phyloP scores from a whole-genome alignment of 2,888 invertebrate genomes.

The Cheilosia vulpina region DNA sequence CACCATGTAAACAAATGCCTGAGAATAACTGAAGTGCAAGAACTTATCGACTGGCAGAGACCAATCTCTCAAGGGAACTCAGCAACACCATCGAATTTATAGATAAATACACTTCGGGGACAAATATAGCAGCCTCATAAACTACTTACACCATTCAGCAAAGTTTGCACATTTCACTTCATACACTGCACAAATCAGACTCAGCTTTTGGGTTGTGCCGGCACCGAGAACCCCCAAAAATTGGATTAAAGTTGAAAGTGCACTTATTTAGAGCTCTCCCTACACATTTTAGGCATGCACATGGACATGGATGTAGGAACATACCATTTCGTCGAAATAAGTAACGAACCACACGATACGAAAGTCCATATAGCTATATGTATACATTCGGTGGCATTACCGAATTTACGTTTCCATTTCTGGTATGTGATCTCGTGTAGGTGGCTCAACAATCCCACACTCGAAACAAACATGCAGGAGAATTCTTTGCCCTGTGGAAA shows the following conservation, averaged over 20 bases:
- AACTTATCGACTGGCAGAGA: not conserved
- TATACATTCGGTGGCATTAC: slow-evolving; percentile 13
- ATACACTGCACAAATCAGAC: slow-evolving; percentile 46
- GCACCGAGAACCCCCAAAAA: slow-evolving; percentile 37
- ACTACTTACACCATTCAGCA: slow-evolving; percentile 48
- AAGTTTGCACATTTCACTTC: slow-evolving; percentile 43
- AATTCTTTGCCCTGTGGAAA: slow-evolving; percentile 29
- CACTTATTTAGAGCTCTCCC: slow-evolving; percentile 1
- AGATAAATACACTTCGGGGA: slow-evolving; percentile 40
- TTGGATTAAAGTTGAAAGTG: slow-evolving; percentile 64
- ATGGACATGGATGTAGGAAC: slow-evolving; percentile 21
- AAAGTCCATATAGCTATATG: not conserved
- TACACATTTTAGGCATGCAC: not conserved
- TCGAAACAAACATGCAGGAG: slow-evolving; percentile 24
- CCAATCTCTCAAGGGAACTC: slow-evolving; percentile 4
- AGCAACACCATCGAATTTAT: slow-evolving; percentile 12
- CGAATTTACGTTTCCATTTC: slow-evolving; percentile 22
- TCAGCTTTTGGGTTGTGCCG: slow-evolving; percentile 4
- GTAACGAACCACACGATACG: slow-evolving; percentile 16
- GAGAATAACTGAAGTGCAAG: slow-evolving; percentile 2
- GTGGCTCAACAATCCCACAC: slow-evolving; percentile 54
- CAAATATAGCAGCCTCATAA: slow-evolving; percentile 29
- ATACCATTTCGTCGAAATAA: not conserved
- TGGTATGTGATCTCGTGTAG: slow-evolving; percentile 44
- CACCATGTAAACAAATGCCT: not conserved